A percentile compares a stretch with the other conserved stretches of the same genome.
phyloP scores from a whole-genome alignment of 2,797 vertebrate species.

The Danio jaintianensis region DNA sequence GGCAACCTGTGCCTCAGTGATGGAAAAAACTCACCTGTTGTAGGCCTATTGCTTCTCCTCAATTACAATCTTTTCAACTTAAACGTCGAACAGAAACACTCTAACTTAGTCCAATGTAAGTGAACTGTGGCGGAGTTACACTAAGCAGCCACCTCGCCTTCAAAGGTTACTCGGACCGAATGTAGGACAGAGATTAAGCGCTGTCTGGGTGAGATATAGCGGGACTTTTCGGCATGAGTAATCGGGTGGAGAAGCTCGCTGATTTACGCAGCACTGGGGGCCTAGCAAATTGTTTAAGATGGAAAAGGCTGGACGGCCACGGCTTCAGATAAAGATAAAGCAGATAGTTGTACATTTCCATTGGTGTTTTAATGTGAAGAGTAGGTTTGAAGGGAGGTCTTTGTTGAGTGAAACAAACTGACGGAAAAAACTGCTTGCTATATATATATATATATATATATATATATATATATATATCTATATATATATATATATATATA shows the following conservation, averaged over 20 bases:
- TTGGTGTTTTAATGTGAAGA: constrained; percentile 40
- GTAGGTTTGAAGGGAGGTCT: constrained; percentile 34
- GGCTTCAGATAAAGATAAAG: constrained; percentile 52
- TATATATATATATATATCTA: too few species aligned
- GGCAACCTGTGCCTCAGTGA: too few species aligned
- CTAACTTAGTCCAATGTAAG: constrained; percentile 47
- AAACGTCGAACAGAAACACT: constrained; percentile 43
- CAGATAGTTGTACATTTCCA: constrained; percentile 51
- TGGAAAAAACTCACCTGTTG: too few species aligned
- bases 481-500: too few species aligned
- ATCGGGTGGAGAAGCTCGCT: constrained; percentile 63
- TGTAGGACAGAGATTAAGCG: constrained; percentile 66
- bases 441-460: too few species aligned
- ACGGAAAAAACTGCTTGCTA: too few species aligned
- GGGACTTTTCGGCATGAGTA: constrained; percentile 67
- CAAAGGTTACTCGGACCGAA: constrained; percentile 61
- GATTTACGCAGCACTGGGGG: constrained; percentile 65
- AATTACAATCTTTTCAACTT: background rate
- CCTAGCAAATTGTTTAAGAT: constrained; percentile 61
- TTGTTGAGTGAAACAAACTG: background rate
- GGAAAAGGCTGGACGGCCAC: constrained; percentile 51
- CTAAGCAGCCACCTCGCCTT: constrained; percentile 64
- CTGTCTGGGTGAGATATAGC: constrained; percentile 66
- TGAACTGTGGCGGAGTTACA: constrained; percentile 60
- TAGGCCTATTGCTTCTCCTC: too few species aligned